Percentiles rank a stretch among this genome's conserved stretches.
phyloP scores from a whole-genome alignment of 2,797 vertebrate species.

The Hyperoplus lanceolatus region DNA sequence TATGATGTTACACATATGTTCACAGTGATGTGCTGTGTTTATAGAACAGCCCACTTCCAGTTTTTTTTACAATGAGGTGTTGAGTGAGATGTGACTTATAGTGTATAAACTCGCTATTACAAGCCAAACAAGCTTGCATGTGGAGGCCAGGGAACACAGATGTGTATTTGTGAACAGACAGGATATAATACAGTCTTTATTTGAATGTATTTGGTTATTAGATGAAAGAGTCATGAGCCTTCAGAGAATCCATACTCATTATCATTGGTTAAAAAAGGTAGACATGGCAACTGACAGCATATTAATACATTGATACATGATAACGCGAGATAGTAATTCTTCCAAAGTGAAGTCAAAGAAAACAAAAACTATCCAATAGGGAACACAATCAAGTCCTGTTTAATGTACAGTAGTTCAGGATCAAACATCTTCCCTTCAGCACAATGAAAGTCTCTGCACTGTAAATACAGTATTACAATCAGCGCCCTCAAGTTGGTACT shows the following conservation, averaged over 20 bases:
- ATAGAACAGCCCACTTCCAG: slow-evolving; percentile 4
- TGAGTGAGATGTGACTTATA: not conserved
- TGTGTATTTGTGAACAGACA: slow-evolving; percentile 22
- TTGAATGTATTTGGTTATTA: slow-evolving; percentile 15
- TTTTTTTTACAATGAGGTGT: slow-evolving; percentile 8
- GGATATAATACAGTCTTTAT: slow-evolving; percentile 9
- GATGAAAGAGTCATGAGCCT: slow-evolving; percentile 1
- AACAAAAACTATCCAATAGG: slow-evolving; percentile 2
- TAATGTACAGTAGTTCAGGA: slow-evolving; percentile 32
- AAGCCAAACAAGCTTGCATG: not conserved
- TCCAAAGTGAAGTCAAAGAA: slow-evolving; percentile 19
- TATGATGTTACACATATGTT: slow-evolving; percentile 27
- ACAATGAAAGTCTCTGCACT: slow-evolving; percentile 49
- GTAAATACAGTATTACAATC: slow-evolving; percentile 16
- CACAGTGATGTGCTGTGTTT: slow-evolving; percentile 51
- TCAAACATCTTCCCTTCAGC: slow-evolving; percentile 39
- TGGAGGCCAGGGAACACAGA: slow-evolving; percentile 11
- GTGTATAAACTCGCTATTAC: not conserved
- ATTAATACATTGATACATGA: slow-evolving; percentile 20
- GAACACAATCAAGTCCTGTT: slow-evolving; percentile 28
- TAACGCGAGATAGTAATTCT: slow-evolving; percentile 34
- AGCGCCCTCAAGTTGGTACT: slow-evolving; percentile 12
- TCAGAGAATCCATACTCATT: slow-evolving; percentile 18
- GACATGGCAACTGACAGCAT: slow-evolving; percentile 4
- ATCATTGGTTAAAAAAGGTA: slow-evolving; percentile 18